Percentiles rank a stretch among this genome's conserved stretches.
phyloP scores from a whole-genome alignment of 1,140 invertebrate genomes.

The Ceratina japonica region DNA sequence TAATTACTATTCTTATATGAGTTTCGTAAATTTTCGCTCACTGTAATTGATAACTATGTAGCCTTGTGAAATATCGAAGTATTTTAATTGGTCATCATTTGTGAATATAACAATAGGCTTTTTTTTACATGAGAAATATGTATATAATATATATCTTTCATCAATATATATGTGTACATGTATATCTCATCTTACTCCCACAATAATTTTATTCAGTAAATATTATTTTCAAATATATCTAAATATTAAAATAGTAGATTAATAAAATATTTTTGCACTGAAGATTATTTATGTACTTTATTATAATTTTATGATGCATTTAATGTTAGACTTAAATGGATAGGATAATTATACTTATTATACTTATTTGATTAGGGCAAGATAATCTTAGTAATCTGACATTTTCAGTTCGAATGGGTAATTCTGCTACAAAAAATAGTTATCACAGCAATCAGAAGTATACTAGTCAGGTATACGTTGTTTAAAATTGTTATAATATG shows the following conservation, averaged over 20 bases:
- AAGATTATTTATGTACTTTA: background rate
- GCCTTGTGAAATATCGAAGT: too few species aligned
- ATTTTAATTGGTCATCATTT: too few species aligned
- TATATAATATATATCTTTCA: too few species aligned
- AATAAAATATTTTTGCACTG: background rate
- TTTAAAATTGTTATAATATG: slow-evolving; percentile 29
- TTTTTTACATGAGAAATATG: too few species aligned
- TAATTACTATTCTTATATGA: background rate
- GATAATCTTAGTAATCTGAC: background rate
- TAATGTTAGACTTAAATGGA: slow-evolving; percentile 14
- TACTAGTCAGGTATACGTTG: slow-evolving; percentile 69
- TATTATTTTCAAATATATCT: background rate
- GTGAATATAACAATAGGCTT: too few species aligned
- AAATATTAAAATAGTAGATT: background rate
- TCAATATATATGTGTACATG: background rate
- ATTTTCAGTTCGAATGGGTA: slow-evolving; percentile 69
- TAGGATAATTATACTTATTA: slow-evolving; percentile 2
- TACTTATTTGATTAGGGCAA: background rate
- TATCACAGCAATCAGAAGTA: slow-evolving; percentile 65
- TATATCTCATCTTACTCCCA: background rate
- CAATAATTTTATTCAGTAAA: slow-evolving; percentile 13
- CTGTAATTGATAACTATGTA: too few species aligned
- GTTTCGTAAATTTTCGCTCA: background rate
- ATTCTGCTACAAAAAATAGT: slow-evolving; percentile 68
- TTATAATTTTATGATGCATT: background rate